These are phyloP conservation scores for Platypus cylindrus DNA, from an alignment of 2,888 invertebrate genomes.

Conservation along the genomic window DNA sequence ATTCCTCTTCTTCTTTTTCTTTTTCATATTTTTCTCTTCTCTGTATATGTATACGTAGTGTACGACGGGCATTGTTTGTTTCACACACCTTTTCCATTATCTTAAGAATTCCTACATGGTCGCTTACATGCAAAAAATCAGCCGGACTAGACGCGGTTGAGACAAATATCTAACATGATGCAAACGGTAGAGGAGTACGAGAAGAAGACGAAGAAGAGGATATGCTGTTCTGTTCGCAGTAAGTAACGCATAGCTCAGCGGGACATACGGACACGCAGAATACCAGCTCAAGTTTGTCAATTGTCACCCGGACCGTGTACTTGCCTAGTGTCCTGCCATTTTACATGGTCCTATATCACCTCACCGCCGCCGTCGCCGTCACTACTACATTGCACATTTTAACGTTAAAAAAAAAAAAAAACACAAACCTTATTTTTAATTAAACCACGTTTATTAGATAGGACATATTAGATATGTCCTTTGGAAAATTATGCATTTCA, in stretches of 20 bases:
- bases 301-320: slow-evolving; percentile 34
- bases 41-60: too few relatives aligned
- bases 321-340: slow-evolving; percentile 27
- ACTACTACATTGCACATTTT: too few relatives aligned
- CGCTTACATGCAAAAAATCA: slow-evolving; percentile 25
- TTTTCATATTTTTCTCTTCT: too few relatives aligned
- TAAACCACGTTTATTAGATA: too few relatives aligned
- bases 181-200: slow-evolving; percentile 30
- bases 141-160: slow-evolving; percentile 23
- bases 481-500: too few relatives aligned
- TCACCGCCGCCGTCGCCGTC: slow-evolving; percentile 5
- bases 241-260: slow-evolving; percentile 34
- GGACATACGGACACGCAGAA: slow-evolving; percentile 31
- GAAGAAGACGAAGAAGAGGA: too few relatives aligned
- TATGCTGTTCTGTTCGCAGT: slow-evolving; percentile 30
- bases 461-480: too few relatives aligned
- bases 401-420: too few relatives aligned
- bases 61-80: slow-evolving; percentile 18
- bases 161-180: slow-evolving; percentile 35
- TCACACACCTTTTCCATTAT: slow-evolving; percentile 35
- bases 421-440: too few relatives aligned
- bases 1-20: too few relatives aligned
- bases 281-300: slow-evolving; percentile 35
- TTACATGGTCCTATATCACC: slow-evolving; percentile 32
- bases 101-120: slow-evolving; percentile 27